Conservation (phyloP, 2,113 vertebrate species). For the Microtus ochrogaster region DNA sequence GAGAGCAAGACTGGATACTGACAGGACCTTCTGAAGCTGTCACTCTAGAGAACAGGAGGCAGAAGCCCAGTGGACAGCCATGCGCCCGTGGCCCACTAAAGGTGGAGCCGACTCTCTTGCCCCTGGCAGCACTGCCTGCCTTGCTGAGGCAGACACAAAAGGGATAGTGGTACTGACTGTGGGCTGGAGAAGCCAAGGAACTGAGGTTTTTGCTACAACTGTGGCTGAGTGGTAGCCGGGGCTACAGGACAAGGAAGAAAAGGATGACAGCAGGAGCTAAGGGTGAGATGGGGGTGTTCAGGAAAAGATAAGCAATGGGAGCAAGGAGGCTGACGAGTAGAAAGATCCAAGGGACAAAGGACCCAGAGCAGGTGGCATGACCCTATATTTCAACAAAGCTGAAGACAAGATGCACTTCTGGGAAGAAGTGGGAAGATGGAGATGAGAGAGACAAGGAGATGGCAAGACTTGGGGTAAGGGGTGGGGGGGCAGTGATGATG, state of each 20-base stretch:
- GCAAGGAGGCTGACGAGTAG: accelerated
- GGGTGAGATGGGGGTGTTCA: neutral
- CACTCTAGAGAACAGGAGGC: neutral
- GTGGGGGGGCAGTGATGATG: neutral
- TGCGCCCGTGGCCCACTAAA: accelerated
- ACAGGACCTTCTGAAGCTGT: neutral
- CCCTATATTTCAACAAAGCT: neutral
- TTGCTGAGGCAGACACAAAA: neutral
- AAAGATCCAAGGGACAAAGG: neutral
- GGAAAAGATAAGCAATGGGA: accelerated
- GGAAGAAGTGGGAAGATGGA: neutral
- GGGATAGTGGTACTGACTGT: neutral
- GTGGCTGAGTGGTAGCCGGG: neutral
- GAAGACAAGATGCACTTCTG: neutral
- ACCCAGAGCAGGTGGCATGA: neutral
- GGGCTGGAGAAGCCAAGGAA: neutral
- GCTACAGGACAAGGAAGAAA: neutral
- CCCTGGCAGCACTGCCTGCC: accelerated
- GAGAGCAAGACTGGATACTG: neutral
- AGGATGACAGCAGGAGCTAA: neutral
- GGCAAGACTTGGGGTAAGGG: neutral
- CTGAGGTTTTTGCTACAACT: neutral
- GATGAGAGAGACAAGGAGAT: neutral
- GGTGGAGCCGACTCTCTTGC: too few species aligned
- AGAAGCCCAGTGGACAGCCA: accelerated